phyloP scores from a whole-genome alignment of 2,797 vertebrate species.

The Amazonetta brasiliensis region DNA sequence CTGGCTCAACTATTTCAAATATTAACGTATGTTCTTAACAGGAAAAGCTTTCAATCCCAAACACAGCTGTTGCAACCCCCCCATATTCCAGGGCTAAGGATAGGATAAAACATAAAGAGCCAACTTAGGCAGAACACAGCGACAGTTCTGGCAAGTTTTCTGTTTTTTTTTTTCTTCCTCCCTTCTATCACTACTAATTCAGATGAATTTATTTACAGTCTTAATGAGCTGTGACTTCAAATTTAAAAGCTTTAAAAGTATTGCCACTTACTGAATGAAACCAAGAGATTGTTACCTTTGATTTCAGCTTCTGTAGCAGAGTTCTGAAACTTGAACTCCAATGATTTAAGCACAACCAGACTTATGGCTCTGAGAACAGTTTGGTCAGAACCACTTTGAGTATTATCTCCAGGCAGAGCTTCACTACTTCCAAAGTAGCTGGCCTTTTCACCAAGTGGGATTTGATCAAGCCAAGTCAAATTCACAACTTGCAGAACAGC shows the following conservation, averaged over 20 bases:
- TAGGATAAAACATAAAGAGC: not conserved
- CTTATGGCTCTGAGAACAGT: slow-evolving; percentile 87
- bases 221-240: not conserved
- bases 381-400: slow-evolving; percentile 70
- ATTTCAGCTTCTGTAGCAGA: slow-evolving; percentile 67
- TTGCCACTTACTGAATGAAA: not conserved
- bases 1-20: not conserved
- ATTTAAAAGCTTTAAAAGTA: not conserved
- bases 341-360: slow-evolving; percentile 87
- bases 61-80: not conserved
- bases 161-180: not conserved
- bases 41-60: not conserved
- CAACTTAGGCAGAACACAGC: not conserved
- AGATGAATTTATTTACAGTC: not conserved
- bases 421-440: slow-evolving; percentile 84
- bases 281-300: slow-evolving; percentile 68
- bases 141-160: not conserved
- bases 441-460: slow-evolving; percentile 69
- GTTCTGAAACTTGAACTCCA: slow-evolving; percentile 83
- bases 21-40: not conserved
- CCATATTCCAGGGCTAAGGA: not conserved
- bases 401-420: not conserved
- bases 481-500: slow-evolving; percentile 77
- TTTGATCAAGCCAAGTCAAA: slow-evolving; percentile 78
- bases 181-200: not conserved